These are phyloP conservation scores for Oasisia sp. DNA, from an alignment of 2,888 invertebrate genomes.

Conservation along the genomic window DNA sequence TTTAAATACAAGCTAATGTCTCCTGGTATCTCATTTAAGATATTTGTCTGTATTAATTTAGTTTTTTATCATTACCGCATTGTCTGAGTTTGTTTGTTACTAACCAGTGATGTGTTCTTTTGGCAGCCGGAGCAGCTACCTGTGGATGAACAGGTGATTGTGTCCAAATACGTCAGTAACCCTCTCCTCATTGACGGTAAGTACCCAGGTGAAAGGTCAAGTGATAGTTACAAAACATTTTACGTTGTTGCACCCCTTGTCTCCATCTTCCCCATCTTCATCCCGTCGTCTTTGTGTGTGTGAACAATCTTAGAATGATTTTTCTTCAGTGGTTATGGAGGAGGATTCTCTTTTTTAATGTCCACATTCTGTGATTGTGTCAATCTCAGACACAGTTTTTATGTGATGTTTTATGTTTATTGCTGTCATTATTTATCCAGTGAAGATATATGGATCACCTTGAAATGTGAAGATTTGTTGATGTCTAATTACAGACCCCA, in stretches of 20 bases:
- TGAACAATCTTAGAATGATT: no score
- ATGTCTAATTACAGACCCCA: no score
- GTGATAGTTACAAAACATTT: background rate
- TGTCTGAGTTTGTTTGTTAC: background rate
- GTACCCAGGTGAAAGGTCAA: slow-evolving; percentile 34
- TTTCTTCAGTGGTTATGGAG: no score
- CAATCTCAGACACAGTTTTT: no score
- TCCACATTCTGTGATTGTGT: no score
- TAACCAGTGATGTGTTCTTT: background rate
- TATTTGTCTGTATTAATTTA: background rate
- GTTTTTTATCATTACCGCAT: background rate
- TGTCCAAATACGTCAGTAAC: slow-evolving; percentile 74
- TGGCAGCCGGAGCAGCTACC: slow-evolving; percentile 88
- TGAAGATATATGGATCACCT: no score
- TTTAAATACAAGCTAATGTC: background rate
- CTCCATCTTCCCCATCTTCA: background rate
- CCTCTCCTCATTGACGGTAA: slow-evolving; percentile 65
- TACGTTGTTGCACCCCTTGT: background rate
- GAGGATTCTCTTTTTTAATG: no score
- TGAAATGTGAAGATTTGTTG: no score
- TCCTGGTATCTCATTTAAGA: background rate
- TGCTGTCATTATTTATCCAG: no score
- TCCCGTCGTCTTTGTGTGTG: no score
- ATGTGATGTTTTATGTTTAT: no score
- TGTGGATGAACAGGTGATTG: slow-evolving; percentile 89